Evolutionary conservation across 2,888 invertebrate species (phyloP), one percentile per base, ranked within the genome.

Genomic region (Koerneria pararmatus): DNA sequence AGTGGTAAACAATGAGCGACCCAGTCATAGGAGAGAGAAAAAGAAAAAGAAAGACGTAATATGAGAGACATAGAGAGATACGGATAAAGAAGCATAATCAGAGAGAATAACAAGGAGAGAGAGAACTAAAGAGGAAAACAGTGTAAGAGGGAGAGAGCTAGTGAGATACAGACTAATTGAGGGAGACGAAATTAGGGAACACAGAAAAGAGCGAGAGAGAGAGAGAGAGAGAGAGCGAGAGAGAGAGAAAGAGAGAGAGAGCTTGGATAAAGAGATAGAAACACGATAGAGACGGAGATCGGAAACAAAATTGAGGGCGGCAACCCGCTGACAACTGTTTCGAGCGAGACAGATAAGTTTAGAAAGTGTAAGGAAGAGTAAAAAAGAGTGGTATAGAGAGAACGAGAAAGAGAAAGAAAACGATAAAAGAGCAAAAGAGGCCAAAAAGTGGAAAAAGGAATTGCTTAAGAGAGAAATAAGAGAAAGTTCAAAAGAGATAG

Each of bases 181-280:
- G n/a, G 56, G 11, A 27, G 31, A 6, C 22, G 53, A 22, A 53
- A 22, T 19, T n/a, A 22, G 22, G 22, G 53, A n/a, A 32, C 59
- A 32, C 29, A 59, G 31, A n/a, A 59, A 15, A 11, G 29, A 27
- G 22, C 46, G 8, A 46, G 35, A 11, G 24, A 22, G 15, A 37
- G 27, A 37, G 59, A 46, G 27, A 59, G 41, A 31, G 41, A 46
- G 24, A n/a, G n/a, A n/a, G n/a, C 19, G 29, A 35, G 60, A 61
- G 61, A 51, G 61, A 48, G 51, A 49, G 35, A 15, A 49, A 61
- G 53, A 53, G 53, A 27, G 32, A 8, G 49, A 60, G 60, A 22
- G 51, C n/a, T n/a, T n/a, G n/a, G n/a, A n/a, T n/a, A n/a, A n/a
- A n/a, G n/a, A n/a, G n/a, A n/a, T n/a, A n/a, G n/a, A n/a, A n/a